These are phyloP conservation scores for Threskiornis aethiopicus DNA, from an alignment of 2,797 vertebrate genomes.

Conservation along the genomic window DNA sequence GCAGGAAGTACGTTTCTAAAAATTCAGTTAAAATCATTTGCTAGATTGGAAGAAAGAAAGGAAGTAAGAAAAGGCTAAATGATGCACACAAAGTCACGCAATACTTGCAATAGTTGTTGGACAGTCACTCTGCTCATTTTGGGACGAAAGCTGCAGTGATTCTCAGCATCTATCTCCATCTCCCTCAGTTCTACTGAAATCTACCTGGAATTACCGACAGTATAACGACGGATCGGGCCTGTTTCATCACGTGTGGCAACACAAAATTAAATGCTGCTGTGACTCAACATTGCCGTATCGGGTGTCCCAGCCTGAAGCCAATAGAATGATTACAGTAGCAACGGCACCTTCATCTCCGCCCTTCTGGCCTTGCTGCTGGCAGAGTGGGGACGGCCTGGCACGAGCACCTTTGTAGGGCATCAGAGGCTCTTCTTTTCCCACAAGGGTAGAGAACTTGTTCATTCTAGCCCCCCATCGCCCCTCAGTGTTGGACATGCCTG, in stretches of 20 bases:
- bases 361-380: neutral
- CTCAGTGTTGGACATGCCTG: neutral
- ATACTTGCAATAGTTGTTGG: neutral
- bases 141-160: neutral
- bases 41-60: neutral
- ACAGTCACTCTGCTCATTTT: neutral
- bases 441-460: neutral
- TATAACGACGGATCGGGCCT: fast-evolving
- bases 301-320: neutral
- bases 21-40: neutral
- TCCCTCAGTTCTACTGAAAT: neutral
- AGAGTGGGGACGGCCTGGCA: neutral
- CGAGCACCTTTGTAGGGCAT: neutral
- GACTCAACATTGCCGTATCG: neutral
- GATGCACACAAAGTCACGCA: neutral
- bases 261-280: neutral
- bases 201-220: neutral
- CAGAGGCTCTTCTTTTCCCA: neutral
- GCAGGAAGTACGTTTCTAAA: neutral
- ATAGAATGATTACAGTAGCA: neutral
- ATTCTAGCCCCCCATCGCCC: neutral
- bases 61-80: neutral
- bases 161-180: neutral
- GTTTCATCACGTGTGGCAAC: neutral
- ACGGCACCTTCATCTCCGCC: neutral